Evolutionary conservation across 1,140 invertebrate genomes (phyloP), one percentile per base, ranked within the genome.

Genomic region (Rhyzopertha dominica): DNA sequence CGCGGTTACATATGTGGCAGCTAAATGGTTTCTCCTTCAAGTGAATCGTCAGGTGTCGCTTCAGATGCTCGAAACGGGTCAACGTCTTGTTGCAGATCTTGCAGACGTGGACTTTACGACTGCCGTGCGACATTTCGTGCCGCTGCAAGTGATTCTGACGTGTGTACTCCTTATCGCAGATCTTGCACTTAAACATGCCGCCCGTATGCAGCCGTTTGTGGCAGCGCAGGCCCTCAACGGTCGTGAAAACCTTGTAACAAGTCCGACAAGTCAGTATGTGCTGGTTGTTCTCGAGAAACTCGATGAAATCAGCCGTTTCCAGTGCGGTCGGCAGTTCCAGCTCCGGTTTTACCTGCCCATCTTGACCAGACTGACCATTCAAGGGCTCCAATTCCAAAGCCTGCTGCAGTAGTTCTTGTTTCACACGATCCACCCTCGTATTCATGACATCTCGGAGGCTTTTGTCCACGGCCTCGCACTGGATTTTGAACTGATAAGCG

Each of bases 1-100:
- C 69, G 12, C 68, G 65, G 23, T 70, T 67, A 49, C 78, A 80
- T 0, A 67, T 63, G 22, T 69, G 65, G 53, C 77, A 79, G 50
- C 65, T 74, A 62, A 62, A 79, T 51, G 65, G 65, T 48, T 65
- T 67, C 22, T 65, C 62, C 48, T 63, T 58, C 17, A 66, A 51
- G 45, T 67, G 65, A 12, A 54, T 63, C 3, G 56, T 49, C 18
- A 66, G 47, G 51, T 67, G 65, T 19, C 61, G 39, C 30, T 67
- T 67, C 18, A 67, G 46, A 51, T 67, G 63, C 47, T 64, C 62
- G 36, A 60, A 50, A 44, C 61, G 46, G 10, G 61, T 62, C 19
- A 66, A 23, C 4, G 64, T 66, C 47, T 62, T 66, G 48, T 58
- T 66, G 47, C 64, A 66, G 17, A 66, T 59, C 41, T 58, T 57